Conservation (phyloP, 2,797 vertebrate genomes). For the Micrastur ruficollis region DNA sequence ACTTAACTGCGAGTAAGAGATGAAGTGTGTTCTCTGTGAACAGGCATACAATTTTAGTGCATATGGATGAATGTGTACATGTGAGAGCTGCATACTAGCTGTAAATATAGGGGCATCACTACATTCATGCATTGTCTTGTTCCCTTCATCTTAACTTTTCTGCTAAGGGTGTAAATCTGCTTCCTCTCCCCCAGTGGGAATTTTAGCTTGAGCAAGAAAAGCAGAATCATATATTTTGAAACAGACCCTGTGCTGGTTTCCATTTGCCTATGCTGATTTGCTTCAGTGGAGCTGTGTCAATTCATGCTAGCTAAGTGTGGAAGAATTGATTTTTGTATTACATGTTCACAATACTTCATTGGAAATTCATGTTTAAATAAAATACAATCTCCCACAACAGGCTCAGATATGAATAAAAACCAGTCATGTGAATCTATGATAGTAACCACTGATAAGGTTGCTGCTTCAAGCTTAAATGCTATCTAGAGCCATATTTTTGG, state of each 20-base stretch:
- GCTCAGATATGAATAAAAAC: neutral
- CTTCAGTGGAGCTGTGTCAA: neutral
- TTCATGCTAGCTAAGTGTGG: neutral
- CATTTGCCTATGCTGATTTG: neutral
- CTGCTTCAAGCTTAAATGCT: neutral
- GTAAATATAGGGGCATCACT: neutral
- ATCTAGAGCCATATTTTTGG: neutral
- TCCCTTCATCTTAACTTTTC: neutral
- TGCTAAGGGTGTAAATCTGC: neutral
- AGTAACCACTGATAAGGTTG: neutral
- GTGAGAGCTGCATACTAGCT: neutral
- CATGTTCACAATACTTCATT: neutral
- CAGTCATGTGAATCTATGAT: neutral
- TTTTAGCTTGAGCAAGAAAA: neutral
- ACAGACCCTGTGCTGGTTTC: neutral
- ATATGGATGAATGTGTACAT: no score
- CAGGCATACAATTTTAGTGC: neutral
- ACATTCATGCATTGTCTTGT: neutral
- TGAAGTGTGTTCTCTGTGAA: neutral
- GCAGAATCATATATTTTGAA: neutral
- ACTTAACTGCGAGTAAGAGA: neutral
- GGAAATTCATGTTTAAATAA: neutral
- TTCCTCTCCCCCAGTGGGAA: neutral
- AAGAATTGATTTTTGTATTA: neutral
- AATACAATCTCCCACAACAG: neutral